Evolutionary conservation across 37 sponge, comb jelly and placozoan genomes (phyloP).

Genomic region (Mnemiopsis leidyi): DNA sequence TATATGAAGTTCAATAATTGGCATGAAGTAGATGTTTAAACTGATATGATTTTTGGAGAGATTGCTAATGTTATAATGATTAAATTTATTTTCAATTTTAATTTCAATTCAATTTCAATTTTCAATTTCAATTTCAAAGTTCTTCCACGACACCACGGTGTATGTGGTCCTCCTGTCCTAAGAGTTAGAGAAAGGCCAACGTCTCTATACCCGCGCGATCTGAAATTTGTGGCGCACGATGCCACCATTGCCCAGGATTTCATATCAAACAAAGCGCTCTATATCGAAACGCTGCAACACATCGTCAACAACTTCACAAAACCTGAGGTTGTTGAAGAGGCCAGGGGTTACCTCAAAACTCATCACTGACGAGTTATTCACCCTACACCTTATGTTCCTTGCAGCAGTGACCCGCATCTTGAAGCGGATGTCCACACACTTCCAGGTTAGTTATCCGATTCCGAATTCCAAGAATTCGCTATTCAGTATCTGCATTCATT

Average conservation of each 20-base stretch:
- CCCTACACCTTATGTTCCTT: background rate
- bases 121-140: too few relatives aligned
- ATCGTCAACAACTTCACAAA: background rate
- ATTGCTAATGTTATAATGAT: too few relatives aligned
- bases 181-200: background rate
- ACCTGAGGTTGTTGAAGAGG: background rate
- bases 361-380: background rate
- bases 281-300: background rate
- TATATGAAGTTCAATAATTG: too few relatives aligned
- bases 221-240: too few relatives aligned
- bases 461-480: too few relatives aligned
- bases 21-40: too few relatives aligned
- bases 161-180: background rate
- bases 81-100: too few relatives aligned
- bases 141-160: background rate
- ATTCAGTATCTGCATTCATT: too few relatives aligned
- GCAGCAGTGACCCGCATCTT: background rate
- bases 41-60: too few relatives aligned
- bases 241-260: background rate
- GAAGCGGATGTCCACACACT: background rate
- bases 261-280: background rate
- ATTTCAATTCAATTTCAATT: too few relatives aligned
- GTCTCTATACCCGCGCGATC: background rate
- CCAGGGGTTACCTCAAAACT: background rate
- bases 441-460: too few relatives aligned